Evolutionary conservation across 1,140 invertebrate species (phyloP), one percentile per base, ranked within the genome.

Genomic region (Doryteuthis pealeii): DNA sequence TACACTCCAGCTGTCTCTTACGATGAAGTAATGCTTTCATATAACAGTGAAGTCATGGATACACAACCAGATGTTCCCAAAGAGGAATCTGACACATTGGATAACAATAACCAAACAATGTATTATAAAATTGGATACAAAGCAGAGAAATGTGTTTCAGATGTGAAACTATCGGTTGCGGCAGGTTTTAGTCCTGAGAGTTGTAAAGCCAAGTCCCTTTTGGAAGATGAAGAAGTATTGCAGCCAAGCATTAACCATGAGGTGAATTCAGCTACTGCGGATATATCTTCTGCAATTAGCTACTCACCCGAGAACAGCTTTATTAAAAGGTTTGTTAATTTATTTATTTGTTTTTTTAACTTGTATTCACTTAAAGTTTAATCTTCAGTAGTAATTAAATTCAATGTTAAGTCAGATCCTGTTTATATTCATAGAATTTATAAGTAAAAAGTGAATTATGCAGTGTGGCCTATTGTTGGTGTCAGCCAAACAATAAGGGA

Each of bases 1-100:
- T 87, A 87, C 77, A 84, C 80, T 8, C 84, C 85, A 33, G 81
- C 80, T 8, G 84, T 83, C 74, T 83, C 85, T 49, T 86, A 86
- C 54, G 45, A 66, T 62, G 84, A 85, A 69, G 78, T 83, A 18
- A 80, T 67, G 32, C 74, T 79, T 45, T 71, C 75, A 35, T n/a
- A n/a, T n/a, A n/a, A 31, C 1, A 18, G 72, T 28, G 40, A 66
- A 40, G 33, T 69, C n/a, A 22, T 49, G 33, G n/a, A 49, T 49
- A 26, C 14, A 10, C 32, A 12, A 66, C 5, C 31, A 65, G 49
- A 65, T 40, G 22, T 40, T 66, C 18, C 32, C 40, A 49, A 26
- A 18, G 71, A 69, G 76, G 66, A 66, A 54, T 30, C 49, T 28
- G 62, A 74, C 69, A 45, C 65, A 31, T 58, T 76, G 49, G 70